These are phyloP conservation scores for Coronaproctus castanopsis DNA, from an alignment of 2,888 invertebrate species.

Conservation along the genomic window DNA sequence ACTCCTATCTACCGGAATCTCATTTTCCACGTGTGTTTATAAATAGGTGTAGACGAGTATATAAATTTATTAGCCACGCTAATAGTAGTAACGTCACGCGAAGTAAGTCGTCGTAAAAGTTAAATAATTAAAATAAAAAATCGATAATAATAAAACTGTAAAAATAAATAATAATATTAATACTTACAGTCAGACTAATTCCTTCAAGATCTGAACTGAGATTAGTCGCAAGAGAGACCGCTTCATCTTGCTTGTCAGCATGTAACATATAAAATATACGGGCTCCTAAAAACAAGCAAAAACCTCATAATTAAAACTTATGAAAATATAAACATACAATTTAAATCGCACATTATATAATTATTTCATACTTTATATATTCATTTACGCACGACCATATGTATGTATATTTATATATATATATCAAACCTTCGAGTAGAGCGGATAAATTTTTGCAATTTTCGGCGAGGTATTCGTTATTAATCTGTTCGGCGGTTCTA, in stretches of 20 bases:
- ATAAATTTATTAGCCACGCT: no score
- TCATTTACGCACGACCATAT: neutral
- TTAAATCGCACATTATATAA: no score
- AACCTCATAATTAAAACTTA: no score
- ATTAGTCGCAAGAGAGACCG: slow-evolving; percentile 38
- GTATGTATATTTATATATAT: neutral
- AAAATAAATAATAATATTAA: neutral
- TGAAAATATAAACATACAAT: no score
- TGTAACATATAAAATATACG: slow-evolving; percentile 57
- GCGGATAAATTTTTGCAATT: slow-evolving; percentile 46
- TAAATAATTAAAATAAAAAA: neutral
- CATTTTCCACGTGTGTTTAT: no score
- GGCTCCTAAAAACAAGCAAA: no score
- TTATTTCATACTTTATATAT: no score
- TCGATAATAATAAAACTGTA: neutral
- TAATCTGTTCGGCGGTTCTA: slow-evolving; percentile 39
- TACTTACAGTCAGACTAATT: slow-evolving; percentile 31
- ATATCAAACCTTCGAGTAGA: slow-evolving; percentile 44
- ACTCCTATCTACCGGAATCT: no score
- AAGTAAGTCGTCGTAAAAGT: neutral
- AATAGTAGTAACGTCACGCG: no score
- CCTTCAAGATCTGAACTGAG: slow-evolving; percentile 33
- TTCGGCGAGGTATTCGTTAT: slow-evolving; percentile 45
- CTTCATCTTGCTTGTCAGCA: slow-evolving; percentile 40
- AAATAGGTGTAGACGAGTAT: no score